A percentile compares a stretch with the other conserved stretches of the same genome.
Conservation (phyloP, 2,113 vertebrate species). For the Vidua macroura region DNA sequence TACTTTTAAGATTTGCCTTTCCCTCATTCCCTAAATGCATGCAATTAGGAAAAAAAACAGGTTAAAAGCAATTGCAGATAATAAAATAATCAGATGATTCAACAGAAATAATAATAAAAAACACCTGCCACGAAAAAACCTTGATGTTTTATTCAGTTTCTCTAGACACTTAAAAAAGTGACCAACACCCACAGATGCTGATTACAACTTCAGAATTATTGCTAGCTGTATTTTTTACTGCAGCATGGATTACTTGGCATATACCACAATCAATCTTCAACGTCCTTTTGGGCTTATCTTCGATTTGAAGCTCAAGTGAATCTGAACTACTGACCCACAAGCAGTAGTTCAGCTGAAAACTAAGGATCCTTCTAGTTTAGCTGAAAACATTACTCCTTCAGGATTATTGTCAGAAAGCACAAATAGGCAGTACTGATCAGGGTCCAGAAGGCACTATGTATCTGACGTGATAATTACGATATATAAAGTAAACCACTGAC, state of each 20-base stretch:
- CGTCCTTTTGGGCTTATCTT: not conserved
- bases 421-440: not conserved
- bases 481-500: not conserved
- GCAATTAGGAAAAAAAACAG: not conserved
- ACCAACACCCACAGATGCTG: not conserved
- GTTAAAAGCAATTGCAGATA: not conserved
- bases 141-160: not conserved
- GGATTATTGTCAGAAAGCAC: not conserved
- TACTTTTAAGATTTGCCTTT: not conserved
- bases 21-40: not conserved
- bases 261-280: not conserved
- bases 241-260: not conserved
- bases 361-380: not conserved
- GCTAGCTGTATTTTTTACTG: not conserved
- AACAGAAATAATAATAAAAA: not conserved
- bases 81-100: not conserved
- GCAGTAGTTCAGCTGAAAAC: not conserved
- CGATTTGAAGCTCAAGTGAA: not conserved
- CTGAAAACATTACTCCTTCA: not conserved
- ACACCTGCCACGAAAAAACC: not conserved
- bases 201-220: not conserved
- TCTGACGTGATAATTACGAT: not conserved
- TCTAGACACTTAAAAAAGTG: not conserved
- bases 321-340: not conserved
- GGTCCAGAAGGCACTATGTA: fast-evolving